phyloP scores from a whole-genome alignment of 2,888 invertebrate genomes.

The Leistus spinibarbis region DNA sequence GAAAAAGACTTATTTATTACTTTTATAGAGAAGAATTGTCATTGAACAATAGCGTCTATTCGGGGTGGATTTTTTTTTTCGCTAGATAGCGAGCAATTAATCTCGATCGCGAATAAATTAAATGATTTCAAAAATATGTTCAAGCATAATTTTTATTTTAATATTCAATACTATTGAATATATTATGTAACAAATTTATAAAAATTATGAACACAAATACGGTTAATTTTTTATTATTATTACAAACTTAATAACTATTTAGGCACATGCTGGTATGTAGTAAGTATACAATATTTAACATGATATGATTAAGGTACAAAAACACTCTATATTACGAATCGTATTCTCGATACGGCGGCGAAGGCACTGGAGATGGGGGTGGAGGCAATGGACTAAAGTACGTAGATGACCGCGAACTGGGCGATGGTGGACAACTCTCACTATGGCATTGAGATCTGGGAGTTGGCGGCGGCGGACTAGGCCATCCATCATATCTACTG shows the following conservation, averaged over 20 bases:
- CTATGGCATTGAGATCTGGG: conserved; percentile 78
- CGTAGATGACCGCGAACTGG: conserved; percentile 77
- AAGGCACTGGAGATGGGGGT: conserved; percentile 82
- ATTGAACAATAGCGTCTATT: too few relatives aligned
- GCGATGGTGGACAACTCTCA: conserved; percentile 70
- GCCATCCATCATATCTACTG: conserved; percentile 69
- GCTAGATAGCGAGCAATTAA: too few relatives aligned
- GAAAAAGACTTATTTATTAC: too few relatives aligned
- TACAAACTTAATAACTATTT: conserved; percentile 18
- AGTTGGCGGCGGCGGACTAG: conserved; percentile 78
- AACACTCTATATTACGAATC: conserved; percentile 47
- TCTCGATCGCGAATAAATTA: too few relatives aligned
- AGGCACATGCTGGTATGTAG: conserved; percentile 37
- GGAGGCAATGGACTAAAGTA: conserved; percentile 82
- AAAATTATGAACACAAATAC: too few relatives aligned
- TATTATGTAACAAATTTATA: too few relatives aligned
- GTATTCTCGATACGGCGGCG: conserved; percentile 59
- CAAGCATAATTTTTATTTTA: too few relatives aligned
- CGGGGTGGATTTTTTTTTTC: too few relatives aligned
- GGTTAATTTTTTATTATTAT: background rate
- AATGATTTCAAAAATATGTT: too few relatives aligned
- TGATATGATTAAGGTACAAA: conserved; percentile 24
- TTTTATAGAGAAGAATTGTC: too few relatives aligned
- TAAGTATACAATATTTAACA: conserved; percentile 13
- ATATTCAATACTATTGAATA: too few relatives aligned